These are phyloP conservation scores for Drosophila eohydei DNA, from an alignment of 2,888 invertebrate species.

Conservation along the genomic window DNA sequence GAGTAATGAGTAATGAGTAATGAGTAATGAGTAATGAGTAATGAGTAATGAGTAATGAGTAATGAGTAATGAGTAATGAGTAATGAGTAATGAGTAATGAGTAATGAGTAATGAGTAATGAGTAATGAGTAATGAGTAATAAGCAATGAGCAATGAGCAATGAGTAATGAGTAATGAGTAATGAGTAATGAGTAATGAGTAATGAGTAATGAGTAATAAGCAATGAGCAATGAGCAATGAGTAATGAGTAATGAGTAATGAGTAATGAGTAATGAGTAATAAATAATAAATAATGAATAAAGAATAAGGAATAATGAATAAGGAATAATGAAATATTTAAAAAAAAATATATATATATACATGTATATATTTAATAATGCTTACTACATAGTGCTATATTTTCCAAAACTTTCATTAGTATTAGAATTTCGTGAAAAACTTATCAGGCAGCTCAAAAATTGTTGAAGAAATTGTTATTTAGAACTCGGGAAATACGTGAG, in stretches of 20 bases:
- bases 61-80: neutral
- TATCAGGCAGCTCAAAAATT: conserved; percentile 17
- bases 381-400: neutral
- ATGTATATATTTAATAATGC: neutral
- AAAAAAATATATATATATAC: too few species aligned
- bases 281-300: neutral
- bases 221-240: neutral
- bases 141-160: neutral
- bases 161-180: neutral
- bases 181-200: neutral
- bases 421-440: neutral
- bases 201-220: too few species aligned
- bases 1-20: too few species aligned
- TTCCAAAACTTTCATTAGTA: neutral
- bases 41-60: neutral
- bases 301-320: neutral
- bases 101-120: neutral
- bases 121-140: neutral
- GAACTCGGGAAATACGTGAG: conserved; percentile 31
- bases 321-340: neutral
- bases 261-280: neutral
- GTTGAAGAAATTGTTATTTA: conserved; percentile 38
- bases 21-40: neutral
- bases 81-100: neutral
- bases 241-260: too few species aligned